Conservation (phyloP, 2,113 vertebrate genomes). For the Onychostruthus taczanowskii region DNA sequence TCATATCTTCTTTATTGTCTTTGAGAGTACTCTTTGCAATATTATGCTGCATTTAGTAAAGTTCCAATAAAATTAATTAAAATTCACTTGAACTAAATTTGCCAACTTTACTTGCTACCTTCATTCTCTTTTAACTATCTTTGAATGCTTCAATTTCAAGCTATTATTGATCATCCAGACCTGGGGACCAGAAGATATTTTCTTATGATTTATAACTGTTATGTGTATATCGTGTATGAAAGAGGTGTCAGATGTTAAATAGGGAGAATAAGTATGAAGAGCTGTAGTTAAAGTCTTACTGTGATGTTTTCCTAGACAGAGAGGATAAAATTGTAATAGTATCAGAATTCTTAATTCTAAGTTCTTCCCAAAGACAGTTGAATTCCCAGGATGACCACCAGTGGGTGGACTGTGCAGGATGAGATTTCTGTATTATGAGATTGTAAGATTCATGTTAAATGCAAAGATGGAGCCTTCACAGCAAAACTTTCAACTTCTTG, state of each 20-base stretch:
- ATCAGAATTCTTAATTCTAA: not conserved
- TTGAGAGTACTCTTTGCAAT: not conserved
- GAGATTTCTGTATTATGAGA: not conserved
- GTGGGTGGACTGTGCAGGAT: not conserved
- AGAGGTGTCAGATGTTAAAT: not conserved
- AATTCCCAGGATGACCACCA: not conserved
- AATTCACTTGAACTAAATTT: not conserved
- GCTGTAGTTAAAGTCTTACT: not conserved
- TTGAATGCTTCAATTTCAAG: not conserved
- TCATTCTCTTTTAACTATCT: not conserved
- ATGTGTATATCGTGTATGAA: not conserved
- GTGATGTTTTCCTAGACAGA: not conserved
- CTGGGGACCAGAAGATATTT: not conserved
- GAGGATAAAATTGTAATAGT: not conserved
- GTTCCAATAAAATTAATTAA: not conserved
- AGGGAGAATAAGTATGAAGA: not conserved
- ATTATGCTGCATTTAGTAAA: not conserved
- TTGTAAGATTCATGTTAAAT: not conserved
- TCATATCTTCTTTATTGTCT: not conserved
- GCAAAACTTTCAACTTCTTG: not conserved
- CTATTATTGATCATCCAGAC: not conserved
- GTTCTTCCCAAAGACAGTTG: not conserved
- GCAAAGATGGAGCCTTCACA: not conserved
- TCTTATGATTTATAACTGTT: not conserved
- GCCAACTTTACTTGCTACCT: not conserved